Evolutionary conservation across 2,888 invertebrate genomes (phyloP).

Genomic region (Hyposoter didymator): DNA sequence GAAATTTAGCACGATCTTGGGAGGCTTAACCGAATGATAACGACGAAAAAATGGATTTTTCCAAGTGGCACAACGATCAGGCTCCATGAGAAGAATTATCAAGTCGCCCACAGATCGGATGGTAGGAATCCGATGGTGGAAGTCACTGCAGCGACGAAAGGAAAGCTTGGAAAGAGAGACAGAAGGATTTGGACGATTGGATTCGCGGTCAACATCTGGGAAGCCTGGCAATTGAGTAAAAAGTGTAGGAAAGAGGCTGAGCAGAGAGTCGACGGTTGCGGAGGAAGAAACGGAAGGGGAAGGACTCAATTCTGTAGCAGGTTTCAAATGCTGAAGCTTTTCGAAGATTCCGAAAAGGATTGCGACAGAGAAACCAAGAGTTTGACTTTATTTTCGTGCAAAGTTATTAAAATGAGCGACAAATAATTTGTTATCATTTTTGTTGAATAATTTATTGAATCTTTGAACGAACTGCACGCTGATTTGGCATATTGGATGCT

Average conservation of each 20-base stretch:
- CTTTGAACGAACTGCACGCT: not conserved
- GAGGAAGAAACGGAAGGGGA: not conserved
- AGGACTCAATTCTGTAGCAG: slow-evolving; percentile 21
- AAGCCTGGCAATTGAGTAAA: slow-evolving; percentile 2
- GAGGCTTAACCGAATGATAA: not conserved
- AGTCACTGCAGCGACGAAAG: not conserved
- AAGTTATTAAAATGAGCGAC: not conserved
- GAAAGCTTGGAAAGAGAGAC: not conserved
- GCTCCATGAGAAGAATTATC: not conserved
- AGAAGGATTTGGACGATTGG: not conserved
- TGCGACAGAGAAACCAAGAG: not conserved
- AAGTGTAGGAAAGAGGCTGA: not conserved
- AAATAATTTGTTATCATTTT: not conserved
- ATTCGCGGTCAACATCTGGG: slow-evolving; percentile 9
- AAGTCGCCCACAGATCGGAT: not conserved
- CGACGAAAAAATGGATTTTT: not conserved
- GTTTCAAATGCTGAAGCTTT: not conserved
- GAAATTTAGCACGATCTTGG: not conserved
- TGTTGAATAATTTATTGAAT: not conserved
- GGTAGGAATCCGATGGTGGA: not conserved
- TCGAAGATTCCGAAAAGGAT: slow-evolving; percentile 10
- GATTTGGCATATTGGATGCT: not conserved
- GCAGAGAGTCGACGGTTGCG: slow-evolving; percentile 7
- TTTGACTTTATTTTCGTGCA: no score
- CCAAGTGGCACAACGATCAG: not conserved